These are phyloP conservation scores for Typhlichthys eigenmanni DNA, from an alignment of 2,797 vertebrate species.

Conservation along the genomic window DNA sequence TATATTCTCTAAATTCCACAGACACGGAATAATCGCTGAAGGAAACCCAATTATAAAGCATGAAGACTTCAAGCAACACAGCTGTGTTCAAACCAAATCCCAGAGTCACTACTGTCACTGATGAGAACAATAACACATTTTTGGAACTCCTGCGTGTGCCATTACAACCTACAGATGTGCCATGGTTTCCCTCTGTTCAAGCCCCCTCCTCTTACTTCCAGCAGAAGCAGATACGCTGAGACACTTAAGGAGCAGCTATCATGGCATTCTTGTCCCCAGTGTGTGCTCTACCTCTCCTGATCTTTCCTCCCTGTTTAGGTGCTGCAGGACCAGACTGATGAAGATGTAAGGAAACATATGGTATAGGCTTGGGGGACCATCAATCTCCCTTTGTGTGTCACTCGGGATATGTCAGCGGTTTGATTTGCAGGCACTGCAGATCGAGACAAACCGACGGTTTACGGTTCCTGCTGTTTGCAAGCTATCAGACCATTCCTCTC, in stretches of 20 bases:
- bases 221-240: neutral
- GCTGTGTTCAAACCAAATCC: no score
- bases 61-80: no score
- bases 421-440: conserved; percentile 1
- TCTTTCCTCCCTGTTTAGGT: neutral
- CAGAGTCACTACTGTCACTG: no score
- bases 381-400: neutral
- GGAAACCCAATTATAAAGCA: no score
- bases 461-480: no score
- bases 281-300: neutral
- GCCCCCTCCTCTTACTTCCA: no score
- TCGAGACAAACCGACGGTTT: neutral
- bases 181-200: no score
- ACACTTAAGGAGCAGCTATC: neutral
- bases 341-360: neutral
- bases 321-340: neutral
- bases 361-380: neutral
- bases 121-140: no score
- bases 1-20: no score
- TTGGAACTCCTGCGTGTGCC: no score
- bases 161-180: no score
- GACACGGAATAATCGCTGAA: no score
- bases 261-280: neutral
- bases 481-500: neutral
- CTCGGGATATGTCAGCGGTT: neutral